Evolutionary conservation across 2,888 invertebrate species (phyloP), one percentile per base, ranked within the genome.

Genomic region (Corbicula japonica): DNA sequence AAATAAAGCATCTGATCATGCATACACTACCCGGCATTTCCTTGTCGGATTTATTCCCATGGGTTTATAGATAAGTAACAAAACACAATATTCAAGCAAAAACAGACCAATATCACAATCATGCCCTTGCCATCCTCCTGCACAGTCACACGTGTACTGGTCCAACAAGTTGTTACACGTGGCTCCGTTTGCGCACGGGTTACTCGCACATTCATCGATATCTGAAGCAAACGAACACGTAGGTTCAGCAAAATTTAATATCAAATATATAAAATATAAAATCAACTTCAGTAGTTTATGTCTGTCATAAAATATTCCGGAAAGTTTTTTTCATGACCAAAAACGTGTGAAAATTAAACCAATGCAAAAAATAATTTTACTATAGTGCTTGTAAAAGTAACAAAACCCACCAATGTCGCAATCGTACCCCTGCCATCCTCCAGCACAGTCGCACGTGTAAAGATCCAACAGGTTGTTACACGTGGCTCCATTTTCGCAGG

Each of bases 271-370:
- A 38, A 38, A 58, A n/a, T 15, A 28, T 32, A 18, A 18, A 3
- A 32, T 30, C 32, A 4, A 1, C 10, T n/a, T n/a, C 28, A 28
- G 26, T 10, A 61, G 2, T 23, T 21, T 62, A 62, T 46, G 46
- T 18, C 30, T 44, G 18, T 62, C 62, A 30, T 46, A 62, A 28
- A 46, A 26, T 15, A 10, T 23, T 3, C 62, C 62, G 1, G 12
- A 12, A 98, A 98, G 92, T 98, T 98, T 65, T 98, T 97, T 90
- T 98, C 38, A 32, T 8, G n/a, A 62, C 44, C 4, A n/a, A 32
- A 38, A 38, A 38, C 8, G 38, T 10, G 15, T 10, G 8, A 38
- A 10, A 10, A 38, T 38, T 38, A 38, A 38, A 38, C 15, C 10
- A 38, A 15, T 15, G 38, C 38, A 10, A 3, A 32, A n/a, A 34